Percentiles rank a stretch among this genome's conserved stretches.
Conservation (phyloP, 64 coral and sea anemone genomes). For the Pachyseris speciosa region DNA sequence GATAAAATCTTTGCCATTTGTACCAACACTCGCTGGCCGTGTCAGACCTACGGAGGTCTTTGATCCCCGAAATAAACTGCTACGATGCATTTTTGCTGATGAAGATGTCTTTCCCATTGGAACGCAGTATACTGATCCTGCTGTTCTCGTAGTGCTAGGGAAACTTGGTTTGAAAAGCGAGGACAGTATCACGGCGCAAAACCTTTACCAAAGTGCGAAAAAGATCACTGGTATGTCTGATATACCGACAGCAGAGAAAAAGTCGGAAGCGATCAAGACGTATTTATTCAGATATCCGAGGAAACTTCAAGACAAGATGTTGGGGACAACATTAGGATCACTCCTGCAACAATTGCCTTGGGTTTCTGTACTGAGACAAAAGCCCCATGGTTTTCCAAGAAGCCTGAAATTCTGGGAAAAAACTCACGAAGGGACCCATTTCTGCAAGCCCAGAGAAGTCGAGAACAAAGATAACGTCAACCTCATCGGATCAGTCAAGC, state of each 20-base stretch:
- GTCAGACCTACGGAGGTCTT: slow-evolving; percentile 12
- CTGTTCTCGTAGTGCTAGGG: neutral
- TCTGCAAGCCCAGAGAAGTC: slow-evolving; percentile 14
- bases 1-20: slow-evolving; percentile 38
- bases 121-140: neutral
- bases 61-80: slow-evolving; percentile 5
- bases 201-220: slow-evolving; percentile 55
- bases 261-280: slow-evolving; percentile 59
- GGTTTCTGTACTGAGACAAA: slow-evolving; percentile 40
- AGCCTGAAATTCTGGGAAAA: slow-evolving; percentile 31
- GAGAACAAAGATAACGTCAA: slow-evolving; percentile 21
- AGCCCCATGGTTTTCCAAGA: slow-evolving; percentile 40
- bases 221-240: slow-evolving; percentile 16
- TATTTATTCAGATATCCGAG: slow-evolving; percentile 18
- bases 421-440: neutral
- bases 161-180: slow-evolving; percentile 60
- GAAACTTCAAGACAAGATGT: slow-evolving; percentile 5
- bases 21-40: neutral
- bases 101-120: slow-evolving; percentile 49
- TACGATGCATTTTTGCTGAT: slow-evolving; percentile 5
- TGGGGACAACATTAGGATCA: neutral
- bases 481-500: slow-evolving; percentile 66
- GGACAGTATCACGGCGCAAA: slow-evolving; percentile 10
- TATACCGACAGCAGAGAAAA: slow-evolving; percentile 35
- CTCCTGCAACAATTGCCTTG: slow-evolving; percentile 44